phyloP scores from a whole-genome alignment of 64 coral and sea anemone species.

The Pachyseris speciosa region DNA sequence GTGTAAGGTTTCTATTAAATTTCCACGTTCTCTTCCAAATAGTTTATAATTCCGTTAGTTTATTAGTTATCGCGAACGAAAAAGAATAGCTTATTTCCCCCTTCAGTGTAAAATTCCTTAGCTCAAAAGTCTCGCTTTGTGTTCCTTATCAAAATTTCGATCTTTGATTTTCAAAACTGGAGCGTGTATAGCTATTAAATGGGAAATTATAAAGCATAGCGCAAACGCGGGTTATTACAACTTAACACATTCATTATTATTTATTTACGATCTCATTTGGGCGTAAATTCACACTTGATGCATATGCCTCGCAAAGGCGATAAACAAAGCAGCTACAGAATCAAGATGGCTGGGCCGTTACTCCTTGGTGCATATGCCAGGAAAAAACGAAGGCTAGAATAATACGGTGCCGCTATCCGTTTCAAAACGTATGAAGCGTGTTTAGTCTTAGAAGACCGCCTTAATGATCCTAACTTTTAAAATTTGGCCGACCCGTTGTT shows the following conservation, averaged over 20 bases:
- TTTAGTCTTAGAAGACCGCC: background rate
- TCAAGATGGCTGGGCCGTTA: background rate
- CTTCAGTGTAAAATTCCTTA: slow-evolving; percentile 4
- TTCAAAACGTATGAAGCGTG: slow-evolving; percentile 18
- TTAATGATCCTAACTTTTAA: background rate
- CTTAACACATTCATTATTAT: slow-evolving; percentile 22
- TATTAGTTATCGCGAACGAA: background rate
- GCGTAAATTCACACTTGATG: slow-evolving; percentile 8
- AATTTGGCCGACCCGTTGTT: background rate
- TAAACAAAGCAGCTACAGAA: slow-evolving; percentile 24
- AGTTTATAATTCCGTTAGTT: background rate
- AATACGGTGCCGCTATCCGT: background rate
- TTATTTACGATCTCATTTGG: slow-evolving; percentile 14
- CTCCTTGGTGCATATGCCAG: background rate
- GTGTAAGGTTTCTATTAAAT: slow-evolving; percentile 21
- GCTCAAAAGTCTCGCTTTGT: background rate
- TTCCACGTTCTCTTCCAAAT: background rate
- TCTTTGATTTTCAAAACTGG: slow-evolving; percentile 3
- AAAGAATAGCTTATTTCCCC: background rate
- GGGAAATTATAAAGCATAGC: background rate
- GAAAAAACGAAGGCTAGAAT: background rate
- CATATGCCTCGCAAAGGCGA: background rate
- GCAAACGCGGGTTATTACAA: slow-evolving; percentile 2
- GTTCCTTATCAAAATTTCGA: background rate
- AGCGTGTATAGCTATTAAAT: background rate